phyloP scores from a whole-genome alignment of 2,113 vertebrate species.

The Motacilla tschutschensis region DNA sequence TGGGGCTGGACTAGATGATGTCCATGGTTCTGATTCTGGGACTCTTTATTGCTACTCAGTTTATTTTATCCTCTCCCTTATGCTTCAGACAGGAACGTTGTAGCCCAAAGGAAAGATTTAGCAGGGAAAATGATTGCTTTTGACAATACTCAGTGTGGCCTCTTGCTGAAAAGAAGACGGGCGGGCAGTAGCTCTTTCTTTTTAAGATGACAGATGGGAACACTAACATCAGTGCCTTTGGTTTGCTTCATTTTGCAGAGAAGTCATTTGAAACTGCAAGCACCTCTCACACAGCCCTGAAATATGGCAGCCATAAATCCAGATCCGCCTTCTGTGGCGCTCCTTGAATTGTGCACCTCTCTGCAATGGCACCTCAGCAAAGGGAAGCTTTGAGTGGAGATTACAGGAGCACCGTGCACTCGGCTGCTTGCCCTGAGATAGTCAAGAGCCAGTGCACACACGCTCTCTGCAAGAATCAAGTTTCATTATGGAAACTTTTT shows the following conservation, averaged over 20 bases:
- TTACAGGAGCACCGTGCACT: background rate
- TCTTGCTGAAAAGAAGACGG: background rate
- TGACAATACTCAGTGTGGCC: background rate
- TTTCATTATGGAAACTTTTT: conserved; percentile 27
- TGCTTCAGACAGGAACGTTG: background rate
- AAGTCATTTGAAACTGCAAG: background rate
- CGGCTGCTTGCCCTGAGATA: background rate
- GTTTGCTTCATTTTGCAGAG: conserved; percentile 23
- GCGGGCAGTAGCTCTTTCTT: background rate
- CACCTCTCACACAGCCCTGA: conserved; percentile 1
- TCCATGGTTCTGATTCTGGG: background rate
- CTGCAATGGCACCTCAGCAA: background rate
- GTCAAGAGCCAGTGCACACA: background rate
- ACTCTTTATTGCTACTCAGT: background rate
- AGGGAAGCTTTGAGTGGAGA: background rate
- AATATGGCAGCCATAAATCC: conserved; percentile 31
- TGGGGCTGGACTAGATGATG: background rate
- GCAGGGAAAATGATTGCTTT: background rate
- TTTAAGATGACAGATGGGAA: conserved; percentile 17
- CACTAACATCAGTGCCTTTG: background rate
- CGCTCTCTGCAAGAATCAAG: background rate
- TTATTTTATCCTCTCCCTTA: background rate
- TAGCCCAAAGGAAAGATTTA: conserved; percentile 22
- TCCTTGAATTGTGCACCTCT: background rate
- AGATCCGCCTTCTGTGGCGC: background rate